Base-by-base conservation (phyloP, 1,140 invertebrate species). In the Dufourea novaeangliae region DNA sequence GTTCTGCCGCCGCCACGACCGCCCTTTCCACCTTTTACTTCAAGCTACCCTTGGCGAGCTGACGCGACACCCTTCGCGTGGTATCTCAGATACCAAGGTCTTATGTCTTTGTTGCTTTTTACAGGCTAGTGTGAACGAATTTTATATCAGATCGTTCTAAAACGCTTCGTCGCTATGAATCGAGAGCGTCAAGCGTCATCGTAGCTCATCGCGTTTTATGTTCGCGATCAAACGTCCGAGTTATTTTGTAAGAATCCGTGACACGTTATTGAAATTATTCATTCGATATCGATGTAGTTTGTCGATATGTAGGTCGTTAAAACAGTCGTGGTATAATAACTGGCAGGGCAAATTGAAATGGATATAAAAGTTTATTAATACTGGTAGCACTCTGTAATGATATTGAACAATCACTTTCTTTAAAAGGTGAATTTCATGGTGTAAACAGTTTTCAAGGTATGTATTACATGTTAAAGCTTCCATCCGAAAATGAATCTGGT, bases 61-160 rank as follows among this genome's bases (percentile, higher is more conserved):
- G 69, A 6, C 56, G 69, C 69, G 69, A 71, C 69, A 71, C 57
- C 70, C 70, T 72, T 32, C 14, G 32, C 56, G 12, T 29, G 57
- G 25, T 62, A 72, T 72, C 70, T 63, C 41, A 10, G 70, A 46
- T 72, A 63, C 70, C 54, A 6, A 59, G 56, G 22, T 39, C 57
- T 72, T 27, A 11, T 46, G 41, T 46, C 70, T 50, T 62, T 34
- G 70, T 46, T 61, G 70, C 57, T 63, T 50, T 50, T 72, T 72
- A 17, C 57, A 10, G 17, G 27, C 41, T 46, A 10, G 57, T 37
- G 70, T 50, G 57, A 72, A 63, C 70, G 57, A 72, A 72, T 72
- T 72, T 72, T 72, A 72, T 63, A 72, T 72, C 46, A 63, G 70
- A 72, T n/a, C 56, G 27, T 2, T 5, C 3, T n/a, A 14, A 27